A percentile compares a stretch with the other conserved stretches of the same genome.
Conservation (phyloP, 2,888 invertebrate genomes). For the Galerucella calmariensis region DNA sequence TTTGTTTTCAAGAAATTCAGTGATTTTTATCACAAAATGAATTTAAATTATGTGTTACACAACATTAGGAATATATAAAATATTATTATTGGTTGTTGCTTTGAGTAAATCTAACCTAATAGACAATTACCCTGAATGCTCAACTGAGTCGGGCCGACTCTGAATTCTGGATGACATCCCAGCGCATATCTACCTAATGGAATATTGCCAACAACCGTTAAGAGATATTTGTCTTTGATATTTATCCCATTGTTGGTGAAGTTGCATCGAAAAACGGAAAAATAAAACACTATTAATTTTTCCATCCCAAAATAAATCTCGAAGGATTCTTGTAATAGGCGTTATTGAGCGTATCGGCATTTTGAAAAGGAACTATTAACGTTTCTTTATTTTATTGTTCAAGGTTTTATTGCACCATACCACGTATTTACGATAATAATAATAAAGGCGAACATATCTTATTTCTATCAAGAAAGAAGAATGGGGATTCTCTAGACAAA, state of each 20-base stretch:
- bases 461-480: constrained; percentile 16
- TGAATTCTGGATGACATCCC: constrained; percentile 4
- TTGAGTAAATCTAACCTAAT: no score
- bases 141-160: neutral
- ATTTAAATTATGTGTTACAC: no score
- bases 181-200: constrained; percentile 27
- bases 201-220: constrained; percentile 30
- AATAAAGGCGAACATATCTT: constrained; percentile 14
- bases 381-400: constrained; percentile 26
- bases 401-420: constrained; percentile 20
- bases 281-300: constrained; percentile 27
- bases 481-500: constrained; percentile 9
- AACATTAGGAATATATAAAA: no score
- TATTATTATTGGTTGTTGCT: no score
- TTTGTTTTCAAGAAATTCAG: no score
- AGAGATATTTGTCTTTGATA: constrained; percentile 31
- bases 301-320: constrained; percentile 24
- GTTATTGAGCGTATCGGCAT: constrained; percentile 20
- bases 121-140: neutral
- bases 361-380: constrained; percentile 26
- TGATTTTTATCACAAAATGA: no score
- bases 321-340: constrained; percentile 19
- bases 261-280: constrained; percentile 21
- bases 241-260: constrained; percentile 30
- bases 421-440: constrained; percentile 25